phyloP scores from a whole-genome alignment of 1,140 invertebrate genomes.

The Danaus plexippus region DNA sequence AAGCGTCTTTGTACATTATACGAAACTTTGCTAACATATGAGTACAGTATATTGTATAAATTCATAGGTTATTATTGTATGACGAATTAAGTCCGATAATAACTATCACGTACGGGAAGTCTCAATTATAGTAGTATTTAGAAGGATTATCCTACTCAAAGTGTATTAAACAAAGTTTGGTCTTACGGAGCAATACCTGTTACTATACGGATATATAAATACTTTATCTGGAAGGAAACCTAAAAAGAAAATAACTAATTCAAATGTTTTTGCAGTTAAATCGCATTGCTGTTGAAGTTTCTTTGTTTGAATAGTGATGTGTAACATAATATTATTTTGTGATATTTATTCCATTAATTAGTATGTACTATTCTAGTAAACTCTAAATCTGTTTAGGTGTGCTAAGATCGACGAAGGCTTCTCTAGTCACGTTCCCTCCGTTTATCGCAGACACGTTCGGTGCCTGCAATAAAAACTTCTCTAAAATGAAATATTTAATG shows the following conservation, averaged over 20 bases:
- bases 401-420: slow-evolving; percentile 36
- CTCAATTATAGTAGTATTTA: slow-evolving; percentile 33
- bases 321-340: neutral
- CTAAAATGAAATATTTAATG: slow-evolving; percentile 70
- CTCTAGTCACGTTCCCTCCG: slow-evolving; percentile 56
- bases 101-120: slow-evolving; percentile 21
- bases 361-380: slow-evolving; percentile 1
- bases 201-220: no score
- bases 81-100: slow-evolving; percentile 12
- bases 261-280: no score
- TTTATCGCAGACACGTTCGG: slow-evolving; percentile 63
- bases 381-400: slow-evolving; percentile 19
- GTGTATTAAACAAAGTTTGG: slow-evolving; percentile 48
- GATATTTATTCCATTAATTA: neutral
- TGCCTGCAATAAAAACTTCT: slow-evolving; percentile 66
- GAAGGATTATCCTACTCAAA: slow-evolving; percentile 33
- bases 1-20: no score
- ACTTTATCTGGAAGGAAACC: no score
- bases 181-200: slow-evolving; percentile 1
- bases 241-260: no score
- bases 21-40: no score
- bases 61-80: slow-evolving; percentile 7
- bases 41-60: slow-evolving; percentile 5
- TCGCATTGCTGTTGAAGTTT: no score
- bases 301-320: no score